Evolutionary conservation across 2,797 vertebrate species (phyloP).

Genomic region (Apogon hyalosoma): DNA sequence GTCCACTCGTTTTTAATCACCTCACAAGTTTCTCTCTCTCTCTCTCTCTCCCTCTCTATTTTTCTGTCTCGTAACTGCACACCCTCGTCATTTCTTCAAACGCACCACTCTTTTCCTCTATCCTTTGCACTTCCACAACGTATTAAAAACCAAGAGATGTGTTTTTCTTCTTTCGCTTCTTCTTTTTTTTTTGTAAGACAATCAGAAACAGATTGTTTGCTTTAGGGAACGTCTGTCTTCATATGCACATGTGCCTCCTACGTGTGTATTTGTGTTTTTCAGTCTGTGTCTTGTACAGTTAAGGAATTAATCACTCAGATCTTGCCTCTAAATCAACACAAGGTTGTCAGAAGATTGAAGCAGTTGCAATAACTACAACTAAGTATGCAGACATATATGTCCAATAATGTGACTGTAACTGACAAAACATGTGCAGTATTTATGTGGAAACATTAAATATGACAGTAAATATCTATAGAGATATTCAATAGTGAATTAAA

Average conservation of each 20-base stretch:
- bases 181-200: constrained; percentile 31
- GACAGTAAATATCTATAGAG: not conserved
- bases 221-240: constrained; percentile 46
- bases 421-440: constrained; percentile 21
- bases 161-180: not conserved
- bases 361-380: constrained; percentile 9
- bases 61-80: constrained; percentile 3
- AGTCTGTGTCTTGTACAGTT: constrained; percentile 27
- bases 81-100: constrained; percentile 11
- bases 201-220: constrained; percentile 53
- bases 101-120: not conserved
- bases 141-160: no score
- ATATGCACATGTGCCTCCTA: constrained; percentile 25
- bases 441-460: not conserved
- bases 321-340: constrained; percentile 51
- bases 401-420: not conserved
- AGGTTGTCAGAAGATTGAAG: constrained; percentile 32
- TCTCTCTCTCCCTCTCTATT: not conserved
- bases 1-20: constrained; percentile 38
- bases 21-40: constrained; percentile 14
- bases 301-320: constrained; percentile 58
- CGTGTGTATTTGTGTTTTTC: constrained; percentile 35
- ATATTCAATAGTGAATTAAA: not conserved
- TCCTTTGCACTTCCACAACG: not conserved
- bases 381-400: constrained; percentile 24